Conservation (phyloP, 2,888 invertebrate genomes). For the Tanypteryx hageni region DNA sequence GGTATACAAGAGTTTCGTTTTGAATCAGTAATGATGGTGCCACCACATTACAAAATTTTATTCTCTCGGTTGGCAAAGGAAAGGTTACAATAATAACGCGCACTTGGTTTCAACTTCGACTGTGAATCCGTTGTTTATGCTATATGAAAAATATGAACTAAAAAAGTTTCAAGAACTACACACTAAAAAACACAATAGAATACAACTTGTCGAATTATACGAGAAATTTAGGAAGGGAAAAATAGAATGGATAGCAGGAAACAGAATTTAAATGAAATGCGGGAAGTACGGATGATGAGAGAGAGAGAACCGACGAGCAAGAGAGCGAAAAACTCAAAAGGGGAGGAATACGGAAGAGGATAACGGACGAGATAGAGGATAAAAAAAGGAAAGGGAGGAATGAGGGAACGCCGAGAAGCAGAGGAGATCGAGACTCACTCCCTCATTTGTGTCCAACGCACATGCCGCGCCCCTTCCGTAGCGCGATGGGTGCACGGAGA, state of each 20-base stretch:
- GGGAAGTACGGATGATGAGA: background rate
- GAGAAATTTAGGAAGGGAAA: background rate
- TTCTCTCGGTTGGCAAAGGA: too few relatives aligned
- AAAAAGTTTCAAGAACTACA: too few relatives aligned
- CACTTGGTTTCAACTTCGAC: too few relatives aligned
- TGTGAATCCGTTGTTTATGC: too few relatives aligned
- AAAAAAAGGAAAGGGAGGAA: background rate
- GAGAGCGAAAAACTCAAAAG: background rate
- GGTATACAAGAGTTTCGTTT: too few relatives aligned
- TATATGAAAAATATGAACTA: too few relatives aligned
- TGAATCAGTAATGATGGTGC: too few relatives aligned
- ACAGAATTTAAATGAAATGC: too few relatives aligned
- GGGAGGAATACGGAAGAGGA: background rate
- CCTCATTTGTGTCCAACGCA: constrained; percentile 8
- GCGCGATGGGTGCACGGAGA: background rate
- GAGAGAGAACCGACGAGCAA: background rate
- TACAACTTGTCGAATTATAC: too few relatives aligned
- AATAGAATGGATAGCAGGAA: background rate
- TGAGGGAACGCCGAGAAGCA: background rate
- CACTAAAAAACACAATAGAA: too few relatives aligned
- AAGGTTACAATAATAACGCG: too few relatives aligned
- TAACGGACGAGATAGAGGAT: background rate
- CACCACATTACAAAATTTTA: too few relatives aligned
- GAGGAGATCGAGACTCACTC: background rate
- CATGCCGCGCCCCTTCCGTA: background rate